phyloP scores from a whole-genome alignment of 2,888 invertebrate species.

The Tetropium fuscum region DNA sequence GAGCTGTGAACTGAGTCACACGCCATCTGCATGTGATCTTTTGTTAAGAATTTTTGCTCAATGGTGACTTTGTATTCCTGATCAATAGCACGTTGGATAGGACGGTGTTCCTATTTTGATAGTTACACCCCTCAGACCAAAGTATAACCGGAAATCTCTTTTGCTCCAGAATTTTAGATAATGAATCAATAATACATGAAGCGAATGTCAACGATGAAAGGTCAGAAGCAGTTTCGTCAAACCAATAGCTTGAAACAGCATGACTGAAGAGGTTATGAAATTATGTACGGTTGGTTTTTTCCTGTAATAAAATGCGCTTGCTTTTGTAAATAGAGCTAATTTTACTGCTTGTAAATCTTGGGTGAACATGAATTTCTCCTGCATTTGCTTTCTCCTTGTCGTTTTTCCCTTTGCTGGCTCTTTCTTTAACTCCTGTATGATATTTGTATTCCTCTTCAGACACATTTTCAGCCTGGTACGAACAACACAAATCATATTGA shows the following conservation, averaged over 20 bases:
- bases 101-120: not conserved
- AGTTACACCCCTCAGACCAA: not conserved
- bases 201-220: not conserved
- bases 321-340: conserved; percentile 7
- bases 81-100: not conserved
- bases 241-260: not conserved
- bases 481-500: conserved; percentile 30
- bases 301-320: not conserved
- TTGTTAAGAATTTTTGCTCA: not conserved
- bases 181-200: not conserved
- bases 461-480: conserved; percentile 9
- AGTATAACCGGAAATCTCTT: not conserved
- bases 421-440: not conserved
- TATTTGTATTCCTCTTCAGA: not conserved
- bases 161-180: not conserved
- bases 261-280: not conserved
- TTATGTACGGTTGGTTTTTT: not conserved
- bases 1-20: not conserved
- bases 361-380: conserved; percentile 8
- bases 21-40: not conserved
- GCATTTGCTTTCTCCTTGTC: conserved; percentile 7
- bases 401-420: not conserved
- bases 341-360: conserved; percentile 13
- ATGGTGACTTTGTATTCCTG: not conserved
- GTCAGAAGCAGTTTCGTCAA: not conserved